Percentiles rank a stretch among this genome's conserved stretches.
Evolutionary conservation across 2,113 vertebrate genomes (phyloP).

Genomic region (Hiodon alosoides): DNA sequence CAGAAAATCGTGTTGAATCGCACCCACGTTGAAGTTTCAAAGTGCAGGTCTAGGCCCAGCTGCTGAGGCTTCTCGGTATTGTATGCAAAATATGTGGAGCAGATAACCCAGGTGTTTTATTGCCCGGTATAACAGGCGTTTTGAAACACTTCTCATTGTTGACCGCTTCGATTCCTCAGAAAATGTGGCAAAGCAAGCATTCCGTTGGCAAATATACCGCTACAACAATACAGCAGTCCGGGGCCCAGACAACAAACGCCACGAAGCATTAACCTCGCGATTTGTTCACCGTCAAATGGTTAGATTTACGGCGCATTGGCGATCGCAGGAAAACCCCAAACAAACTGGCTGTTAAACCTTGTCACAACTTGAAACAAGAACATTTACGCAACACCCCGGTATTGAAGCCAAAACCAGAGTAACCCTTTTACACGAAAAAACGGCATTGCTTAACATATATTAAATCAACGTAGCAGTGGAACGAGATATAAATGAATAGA

Average conservation of each 20-base stretch:
- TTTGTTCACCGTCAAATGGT: too few relatives aligned
- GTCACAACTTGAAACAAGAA: too few relatives aligned
- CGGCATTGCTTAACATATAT: too few relatives aligned
- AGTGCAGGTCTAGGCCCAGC: background rate
- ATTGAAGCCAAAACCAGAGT: too few relatives aligned
- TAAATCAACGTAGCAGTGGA: too few relatives aligned
- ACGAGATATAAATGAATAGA: too few relatives aligned
- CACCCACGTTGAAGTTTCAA: background rate
- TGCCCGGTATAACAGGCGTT: background rate
- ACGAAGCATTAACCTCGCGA: background rate
- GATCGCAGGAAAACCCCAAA: too few relatives aligned
- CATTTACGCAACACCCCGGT: too few relatives aligned
- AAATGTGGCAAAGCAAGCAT: conserved; percentile 9
- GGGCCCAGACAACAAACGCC: conserved; percentile 9
- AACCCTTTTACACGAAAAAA: too few relatives aligned
- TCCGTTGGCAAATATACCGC: background rate
- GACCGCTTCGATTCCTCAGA: background rate
- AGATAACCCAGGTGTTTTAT: conserved; percentile 24
- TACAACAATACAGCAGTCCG: background rate
- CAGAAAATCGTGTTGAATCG: background rate
- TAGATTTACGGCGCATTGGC: too few relatives aligned
- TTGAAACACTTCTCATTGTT: conserved; percentile 6
- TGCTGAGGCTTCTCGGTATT: background rate
- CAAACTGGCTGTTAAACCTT: too few relatives aligned
- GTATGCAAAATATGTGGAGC: background rate